Conservation (phyloP, 2,797 vertebrate species). For the Nasua narica region DNA sequence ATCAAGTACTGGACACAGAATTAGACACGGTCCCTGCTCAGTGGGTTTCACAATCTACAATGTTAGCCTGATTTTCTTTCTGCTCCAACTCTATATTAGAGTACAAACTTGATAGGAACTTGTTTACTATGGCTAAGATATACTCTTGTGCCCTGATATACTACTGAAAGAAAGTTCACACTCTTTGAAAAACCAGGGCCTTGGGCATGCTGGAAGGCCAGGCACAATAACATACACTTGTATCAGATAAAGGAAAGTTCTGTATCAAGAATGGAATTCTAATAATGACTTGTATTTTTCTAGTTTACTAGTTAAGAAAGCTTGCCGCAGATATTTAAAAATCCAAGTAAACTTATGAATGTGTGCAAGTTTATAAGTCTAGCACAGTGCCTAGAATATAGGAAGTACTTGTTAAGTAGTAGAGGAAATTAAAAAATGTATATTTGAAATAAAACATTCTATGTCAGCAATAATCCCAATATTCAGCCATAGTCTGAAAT, state of each 20-base stretch:
- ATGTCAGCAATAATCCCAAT: not conserved
- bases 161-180: slow-evolving; percentile 47
- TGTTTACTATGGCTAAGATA: slow-evolving; percentile 58
- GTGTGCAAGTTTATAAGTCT: not conserved
- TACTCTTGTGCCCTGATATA: not conserved
- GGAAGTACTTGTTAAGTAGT: not conserved
- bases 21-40: slow-evolving; percentile 13
- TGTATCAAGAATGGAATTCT: slow-evolving; percentile 59
- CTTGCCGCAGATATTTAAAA: not conserved
- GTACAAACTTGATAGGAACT: slow-evolving; percentile 32
- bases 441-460: not conserved
- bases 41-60: not conserved
- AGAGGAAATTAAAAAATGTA: not conserved
- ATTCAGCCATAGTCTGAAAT: not conserved
- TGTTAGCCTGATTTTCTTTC: slow-evolving; percentile 27
- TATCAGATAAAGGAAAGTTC: slow-evolving; percentile 34
- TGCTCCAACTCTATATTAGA: not conserved
- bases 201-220: slow-evolving; percentile 50
- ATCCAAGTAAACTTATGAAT: not conserved
- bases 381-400: not conserved
- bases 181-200: slow-evolving; percentile 62
- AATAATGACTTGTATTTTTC: slow-evolving; percentile 42
- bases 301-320: slow-evolving; percentile 34
- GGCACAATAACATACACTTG: slow-evolving; percentile 15
- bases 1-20: slow-evolving; percentile 39